Base-by-base conservation (phyloP, 2,888 invertebrate species). In the Thyatira batis region DNA sequence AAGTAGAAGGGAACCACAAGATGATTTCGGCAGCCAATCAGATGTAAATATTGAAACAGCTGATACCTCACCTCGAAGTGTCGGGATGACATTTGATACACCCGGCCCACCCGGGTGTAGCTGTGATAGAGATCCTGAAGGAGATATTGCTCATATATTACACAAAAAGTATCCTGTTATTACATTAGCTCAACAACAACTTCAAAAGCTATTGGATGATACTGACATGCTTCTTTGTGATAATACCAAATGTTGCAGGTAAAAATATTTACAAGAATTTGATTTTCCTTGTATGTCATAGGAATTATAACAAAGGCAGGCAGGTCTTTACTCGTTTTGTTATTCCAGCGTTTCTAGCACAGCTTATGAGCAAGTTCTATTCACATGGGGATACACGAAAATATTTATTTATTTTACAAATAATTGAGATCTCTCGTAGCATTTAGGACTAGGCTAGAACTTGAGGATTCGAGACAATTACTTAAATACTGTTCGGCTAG, bases 161-260 rank as follows among this genome's bases (percentile, higher is more conserved):
- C 89, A 90, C 60, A 89, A 85, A 60, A 92, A 92, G 70, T 88
- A 87, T 51, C 86, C 89, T 4, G 87, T 89, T 0, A 89, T 91
- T 17, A 79, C 78, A 5, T 65, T 92, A 45, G 91, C 91, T 1
- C 84, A 87, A 60, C 80, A 84, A 48, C 92, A 92, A 63, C 76
- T 90, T 1, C 78, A 84, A 54, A 78, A 73, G 46, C 71, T 92
- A 17, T 65, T 89, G n/a, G 82, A 87, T 50, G 87, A 87, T 67
- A 89, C 86, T 11, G 87, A 88, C 59, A 78, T 70, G 62, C 69
- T 89, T 28, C 58, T 87, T 3, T 80, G 82, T 55, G 82, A 87
- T 48, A 84, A 86, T 62, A 73, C 78, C 11, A 74, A 73, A 65
- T 80, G 78, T 60, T 84, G 82, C 81, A 88, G 87, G 89, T 89